A percentile compares a stretch with the other conserved stretches of the same genome.
These are phyloP conservation scores for Fissipunctia ypsillon DNA, from an alignment of 2,888 invertebrate species.

Conservation along the genomic window DNA sequence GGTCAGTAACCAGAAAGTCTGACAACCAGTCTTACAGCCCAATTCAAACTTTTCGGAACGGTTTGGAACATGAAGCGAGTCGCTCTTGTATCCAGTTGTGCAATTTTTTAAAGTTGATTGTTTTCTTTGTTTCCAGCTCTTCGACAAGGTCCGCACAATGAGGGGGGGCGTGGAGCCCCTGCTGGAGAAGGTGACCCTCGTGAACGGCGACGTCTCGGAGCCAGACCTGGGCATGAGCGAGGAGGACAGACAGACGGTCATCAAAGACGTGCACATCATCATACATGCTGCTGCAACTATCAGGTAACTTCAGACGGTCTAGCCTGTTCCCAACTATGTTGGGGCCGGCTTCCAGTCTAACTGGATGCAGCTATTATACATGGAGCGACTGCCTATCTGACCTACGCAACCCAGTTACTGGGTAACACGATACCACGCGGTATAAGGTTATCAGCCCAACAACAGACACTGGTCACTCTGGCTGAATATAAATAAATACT, in stretches of 20 bases:
- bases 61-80: too few species aligned
- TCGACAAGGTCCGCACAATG: constrained; percentile 92
- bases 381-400: too few species aligned
- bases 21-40: neutral
- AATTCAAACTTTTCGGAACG: too few species aligned
- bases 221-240: constrained; percentile 93
- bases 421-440: neutral
- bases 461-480: neutral
- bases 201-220: constrained; percentile 93
- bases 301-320: constrained; percentile 85
- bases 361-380: too few species aligned
- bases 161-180: constrained; percentile 91
- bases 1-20: neutral
- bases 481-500: too few species aligned
- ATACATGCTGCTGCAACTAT: constrained; percentile 95
- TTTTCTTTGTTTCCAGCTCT: constrained; percentile 91
- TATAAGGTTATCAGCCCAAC: neutral
- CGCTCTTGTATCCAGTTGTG: neutral
- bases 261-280: constrained; percentile 94
- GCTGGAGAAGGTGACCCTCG: constrained; percentile 92
- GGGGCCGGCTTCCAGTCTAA: neutral
- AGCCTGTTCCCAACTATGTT: neutral
- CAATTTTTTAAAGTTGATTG: neutral
- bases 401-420: neutral
- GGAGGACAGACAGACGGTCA: constrained; percentile 91